These are phyloP conservation scores for Diaperis boleti DNA, from an alignment of 2,888 invertebrate species.

Conservation along the genomic window DNA sequence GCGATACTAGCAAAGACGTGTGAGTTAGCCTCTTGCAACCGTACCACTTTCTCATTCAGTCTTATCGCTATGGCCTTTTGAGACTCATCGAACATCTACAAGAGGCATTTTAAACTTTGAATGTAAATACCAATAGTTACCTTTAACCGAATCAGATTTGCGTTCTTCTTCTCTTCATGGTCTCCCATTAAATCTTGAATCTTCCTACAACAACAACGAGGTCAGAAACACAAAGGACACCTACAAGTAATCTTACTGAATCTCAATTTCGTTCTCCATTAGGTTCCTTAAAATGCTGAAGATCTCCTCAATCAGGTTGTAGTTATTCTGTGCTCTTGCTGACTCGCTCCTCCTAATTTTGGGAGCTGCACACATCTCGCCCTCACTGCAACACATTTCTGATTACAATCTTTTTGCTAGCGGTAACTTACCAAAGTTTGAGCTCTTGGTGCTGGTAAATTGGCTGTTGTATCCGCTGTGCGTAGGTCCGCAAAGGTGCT, in stretches of 20 bases:
- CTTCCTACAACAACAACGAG: conserved; percentile 3
- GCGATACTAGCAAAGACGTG: conserved; percentile 54
- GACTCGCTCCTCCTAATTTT: conserved; percentile 62
- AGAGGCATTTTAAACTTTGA: conserved; percentile 3
- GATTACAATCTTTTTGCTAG: neutral
- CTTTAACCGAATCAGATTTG: conserved; percentile 25
- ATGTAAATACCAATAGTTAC: conserved; percentile 15
- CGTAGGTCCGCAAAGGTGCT: conserved; percentile 76
- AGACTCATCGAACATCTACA: conserved; percentile 62
- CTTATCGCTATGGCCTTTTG: conserved; percentile 64
- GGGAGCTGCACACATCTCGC: conserved; percentile 61
- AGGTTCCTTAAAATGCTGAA: conserved; percentile 65
- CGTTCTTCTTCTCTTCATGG: conserved; percentile 17
- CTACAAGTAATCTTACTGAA: conserved; percentile 53
- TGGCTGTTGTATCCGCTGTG: conserved; percentile 80
- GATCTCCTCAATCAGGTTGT: conserved; percentile 67
- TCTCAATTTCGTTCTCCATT: conserved; percentile 64
- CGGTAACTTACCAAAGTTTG: conserved; percentile 67
- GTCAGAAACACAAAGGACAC: neutral
- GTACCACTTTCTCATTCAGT: conserved; percentile 63
- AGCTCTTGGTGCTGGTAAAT: conserved; percentile 78
- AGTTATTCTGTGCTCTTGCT: conserved; percentile 65
- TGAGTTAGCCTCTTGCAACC: conserved; percentile 64
- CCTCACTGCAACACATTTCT: conserved; percentile 58
- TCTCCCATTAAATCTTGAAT: conserved; percentile 14